Evolutionary conservation across 2,113 vertebrate genomes (phyloP), one percentile per base, ranked within the genome.

Genomic region (Cebidichthys violaceus): DNA sequence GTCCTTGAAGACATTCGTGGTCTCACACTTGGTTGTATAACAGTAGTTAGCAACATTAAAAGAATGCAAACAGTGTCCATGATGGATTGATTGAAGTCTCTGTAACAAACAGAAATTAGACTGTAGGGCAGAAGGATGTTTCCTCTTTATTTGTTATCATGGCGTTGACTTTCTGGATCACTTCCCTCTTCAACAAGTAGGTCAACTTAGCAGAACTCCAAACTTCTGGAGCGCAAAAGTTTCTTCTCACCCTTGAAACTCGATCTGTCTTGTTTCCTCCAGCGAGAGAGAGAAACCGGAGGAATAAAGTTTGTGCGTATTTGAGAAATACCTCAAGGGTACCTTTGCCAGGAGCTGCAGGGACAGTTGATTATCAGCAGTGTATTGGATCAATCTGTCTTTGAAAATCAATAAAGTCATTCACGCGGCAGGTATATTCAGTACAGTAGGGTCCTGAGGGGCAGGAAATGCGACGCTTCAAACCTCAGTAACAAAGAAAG

Each of bases 391-490:
- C 88, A 83, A 66, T 70, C 70, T 29, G 61, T 29, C 88, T 86
- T 86, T 83, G 71, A 86, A 86, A 88, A 77, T 83, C 73, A 83
- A 82, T 82, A 77, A 78, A 85, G 60, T 41, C 24, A 6, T 41
- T 27, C 17, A 43, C 67, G n/a, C 35, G 6, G 70, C 39, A 57
- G 73, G 67, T 69, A 14, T 18, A 35, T 59, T 22, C 17, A 17
- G 71, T 55, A 33, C 82, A 37, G 69, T 0, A 6, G 37, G 39
- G 50, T 89, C 88, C 83, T 62, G 7, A 79, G 83, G 70, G 84
- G 71, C 72, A 67, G 22, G 27, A 73, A 47, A 50, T 27, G 45
- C 41, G 3, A 50, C 8, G 24, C 24, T 82, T 84, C 72, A 69
- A 70, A 79, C 75, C 71, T 47, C 18, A 4, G 71, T 45, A 31